Percentiles rank a stretch among this genome's conserved stretches.
phyloP scores from a whole-genome alignment of 2,113 vertebrate genomes.

The Leuciscus idus region DNA sequence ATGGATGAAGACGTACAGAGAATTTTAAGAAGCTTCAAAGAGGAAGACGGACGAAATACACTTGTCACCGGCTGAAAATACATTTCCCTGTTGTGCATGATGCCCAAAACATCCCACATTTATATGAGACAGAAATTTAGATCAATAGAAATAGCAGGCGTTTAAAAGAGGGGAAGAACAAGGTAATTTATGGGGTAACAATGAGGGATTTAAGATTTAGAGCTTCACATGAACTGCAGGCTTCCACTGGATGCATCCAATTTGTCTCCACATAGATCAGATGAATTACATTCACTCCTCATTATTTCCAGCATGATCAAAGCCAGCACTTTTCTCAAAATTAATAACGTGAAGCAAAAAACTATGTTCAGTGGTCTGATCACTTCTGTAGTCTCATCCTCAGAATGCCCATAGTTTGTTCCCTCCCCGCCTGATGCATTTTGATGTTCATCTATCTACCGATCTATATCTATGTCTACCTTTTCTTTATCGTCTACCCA shows the following conservation, averaged over 20 bases:
- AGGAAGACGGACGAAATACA: not conserved
- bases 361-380: not conserved
- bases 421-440: not conserved
- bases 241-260: constrained; percentile 25
- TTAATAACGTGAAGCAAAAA: not conserved
- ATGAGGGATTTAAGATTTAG: constrained; percentile 17
- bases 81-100: not conserved
- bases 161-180: constrained; percentile 12
- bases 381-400: not conserved
- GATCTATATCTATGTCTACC: not conserved
- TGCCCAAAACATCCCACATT: not conserved
- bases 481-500: not conserved
- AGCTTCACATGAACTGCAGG: not conserved
- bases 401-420: not conserved
- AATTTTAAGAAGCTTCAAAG: not conserved
- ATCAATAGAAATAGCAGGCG: constrained; percentile 4
- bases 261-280: constrained; percentile 4
- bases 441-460: not conserved
- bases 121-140: constrained; percentile 8
- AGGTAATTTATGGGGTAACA: constrained; percentile 27
- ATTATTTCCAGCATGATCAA: constrained; percentile 28
- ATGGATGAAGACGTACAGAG: not conserved
- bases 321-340: not conserved
- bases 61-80: not conserved
- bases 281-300: constrained; percentile 14